These are phyloP conservation scores for Aphelenchoides bicaudatus DNA, from an alignment of 2,888 invertebrate species.

Conservation along the genomic window DNA sequence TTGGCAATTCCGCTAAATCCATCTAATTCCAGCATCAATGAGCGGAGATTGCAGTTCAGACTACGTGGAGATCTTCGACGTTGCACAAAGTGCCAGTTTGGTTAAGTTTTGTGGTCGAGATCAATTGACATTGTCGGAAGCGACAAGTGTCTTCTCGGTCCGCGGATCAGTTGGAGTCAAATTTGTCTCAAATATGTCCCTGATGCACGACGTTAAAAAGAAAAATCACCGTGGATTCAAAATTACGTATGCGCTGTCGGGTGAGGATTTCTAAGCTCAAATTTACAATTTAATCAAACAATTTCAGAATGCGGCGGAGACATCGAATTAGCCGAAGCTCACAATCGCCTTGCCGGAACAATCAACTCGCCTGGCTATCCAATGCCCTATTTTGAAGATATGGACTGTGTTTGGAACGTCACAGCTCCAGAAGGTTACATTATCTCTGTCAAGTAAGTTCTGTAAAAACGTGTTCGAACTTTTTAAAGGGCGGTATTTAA, in stretches of 20 bases:
- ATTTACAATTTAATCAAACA: constrained; percentile 4
- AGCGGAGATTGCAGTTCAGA: constrained; percentile 41
- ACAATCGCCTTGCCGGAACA: constrained; percentile 14
- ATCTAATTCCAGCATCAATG: background rate
- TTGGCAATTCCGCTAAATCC: background rate
- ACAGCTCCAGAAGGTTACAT: constrained; percentile 42
- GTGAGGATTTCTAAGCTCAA: constrained; percentile 29
- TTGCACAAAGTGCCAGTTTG: constrained; percentile 29
- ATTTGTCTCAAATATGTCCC: constrained; percentile 41
- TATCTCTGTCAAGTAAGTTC: constrained; percentile 41
- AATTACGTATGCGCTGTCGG: constrained; percentile 46
- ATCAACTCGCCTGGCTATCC: constrained; percentile 53
- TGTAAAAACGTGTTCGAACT: background rate
- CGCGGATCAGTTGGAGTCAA: constrained; percentile 49
- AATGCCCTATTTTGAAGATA: constrained; percentile 47
- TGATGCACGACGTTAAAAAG: constrained; percentile 22
- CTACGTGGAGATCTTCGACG: constrained; percentile 49
- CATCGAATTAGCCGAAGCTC: constrained; percentile 36
- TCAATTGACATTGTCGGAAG: too few relatives aligned
- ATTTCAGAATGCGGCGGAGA: constrained; percentile 48
- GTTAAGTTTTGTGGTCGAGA: constrained; percentile 40
- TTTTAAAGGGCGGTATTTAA: background rate
- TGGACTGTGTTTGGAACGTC: constrained; percentile 58
- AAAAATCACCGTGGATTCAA: constrained; percentile 50
- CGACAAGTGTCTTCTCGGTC: constrained; percentile 32